Conservation (phyloP, 2,113 vertebrate species). For the Dipodomys ordii region DNA sequence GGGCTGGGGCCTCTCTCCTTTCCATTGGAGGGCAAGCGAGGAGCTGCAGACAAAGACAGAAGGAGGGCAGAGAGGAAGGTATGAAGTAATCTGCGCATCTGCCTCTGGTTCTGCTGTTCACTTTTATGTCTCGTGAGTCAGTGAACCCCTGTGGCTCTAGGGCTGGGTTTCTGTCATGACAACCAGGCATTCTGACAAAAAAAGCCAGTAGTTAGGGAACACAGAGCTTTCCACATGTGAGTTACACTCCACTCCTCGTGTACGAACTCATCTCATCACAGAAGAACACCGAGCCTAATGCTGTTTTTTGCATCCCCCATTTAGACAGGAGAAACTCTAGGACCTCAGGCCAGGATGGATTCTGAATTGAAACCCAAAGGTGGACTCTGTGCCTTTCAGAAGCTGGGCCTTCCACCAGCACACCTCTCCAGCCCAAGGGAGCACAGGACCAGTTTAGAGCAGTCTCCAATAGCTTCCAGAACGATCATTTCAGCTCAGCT, state of each 20-base stretch:
- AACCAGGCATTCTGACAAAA: background rate
- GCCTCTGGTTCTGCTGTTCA: background rate
- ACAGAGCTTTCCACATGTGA: background rate
- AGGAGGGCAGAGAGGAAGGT: background rate
- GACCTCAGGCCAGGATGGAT: background rate
- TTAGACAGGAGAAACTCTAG: background rate
- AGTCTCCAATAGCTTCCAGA: background rate
- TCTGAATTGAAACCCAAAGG: background rate
- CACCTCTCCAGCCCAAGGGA: background rate
- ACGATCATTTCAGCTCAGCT: background rate
- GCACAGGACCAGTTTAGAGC: background rate
- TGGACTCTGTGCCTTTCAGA: background rate
- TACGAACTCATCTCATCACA: background rate
- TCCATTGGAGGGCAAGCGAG: background rate
- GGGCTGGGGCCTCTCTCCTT: background rate
- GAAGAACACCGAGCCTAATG: background rate
- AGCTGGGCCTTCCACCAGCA: background rate
- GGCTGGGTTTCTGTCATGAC: conserved; percentile 28
- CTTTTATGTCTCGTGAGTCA: background rate
- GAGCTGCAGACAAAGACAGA: background rate
- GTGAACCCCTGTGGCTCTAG: background rate
- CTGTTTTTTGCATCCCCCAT: background rate
- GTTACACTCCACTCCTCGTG: background rate
- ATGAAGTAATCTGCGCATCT: background rate
- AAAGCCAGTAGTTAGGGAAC: background rate